Evolutionary conservation across 2,113 vertebrate genomes (phyloP).

Genomic region (Sus scrofa): T2T-Sscrofa CM000820.6:53661001-53661500

Average conservation of each 20-base stretch:
- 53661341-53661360: neutral
- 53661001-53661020: neutral
- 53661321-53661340: neutral
- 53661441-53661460: neutral
- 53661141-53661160: neutral
- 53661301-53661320: neutral
- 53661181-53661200: neutral
- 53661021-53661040: neutral
- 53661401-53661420: neutral
- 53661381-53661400: neutral
- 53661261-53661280: fast-evolving
- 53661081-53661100: neutral
- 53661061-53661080: neutral
- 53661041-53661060: neutral
- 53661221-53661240: neutral
- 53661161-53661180: neutral
- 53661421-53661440: neutral
- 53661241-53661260: neutral
- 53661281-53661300: fast-evolving
- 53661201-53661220: neutral
- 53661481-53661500: neutral
- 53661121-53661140: neutral
- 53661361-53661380: neutral
- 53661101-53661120: neutral
- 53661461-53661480: neutral